Percentiles rank a stretch among this genome's conserved stretches.
These are phyloP conservation scores for Tipula unca DNA, from an alignment of 2,888 invertebrate genomes.

Conservation along the genomic window DNA sequence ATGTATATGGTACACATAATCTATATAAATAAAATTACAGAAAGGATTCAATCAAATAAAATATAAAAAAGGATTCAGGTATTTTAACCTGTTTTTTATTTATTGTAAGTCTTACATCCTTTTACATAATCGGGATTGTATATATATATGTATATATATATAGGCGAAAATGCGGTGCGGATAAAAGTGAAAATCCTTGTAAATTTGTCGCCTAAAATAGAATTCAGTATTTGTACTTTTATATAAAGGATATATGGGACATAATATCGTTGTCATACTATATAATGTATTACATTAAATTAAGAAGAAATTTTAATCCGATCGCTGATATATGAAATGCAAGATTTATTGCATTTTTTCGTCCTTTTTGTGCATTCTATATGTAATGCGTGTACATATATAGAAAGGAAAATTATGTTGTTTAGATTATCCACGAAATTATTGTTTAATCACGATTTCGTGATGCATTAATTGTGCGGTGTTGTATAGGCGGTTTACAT, in stretches of 20 bases:
- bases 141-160: not conserved
- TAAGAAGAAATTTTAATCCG: not conserved
- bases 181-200: not conserved
- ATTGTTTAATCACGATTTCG: not conserved
- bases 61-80: not conserved
- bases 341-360: constrained; percentile 14
- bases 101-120: not conserved
- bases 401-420: not conserved
- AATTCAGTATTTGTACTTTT: not conserved
- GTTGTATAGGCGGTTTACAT: not conserved
- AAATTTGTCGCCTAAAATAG: not conserved
- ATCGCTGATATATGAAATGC: not conserved
- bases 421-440: not conserved
- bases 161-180: not conserved
- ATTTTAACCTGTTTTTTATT: constrained; percentile 8
- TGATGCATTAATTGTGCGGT: not conserved
- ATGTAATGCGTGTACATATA: not conserved
- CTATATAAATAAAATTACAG: not conserved
- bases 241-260: not conserved
- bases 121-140: not conserved
- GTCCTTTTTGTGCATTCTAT: constrained; percentile 1
- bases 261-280: not conserved
- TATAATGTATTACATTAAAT: not conserved
- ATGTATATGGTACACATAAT: no score
- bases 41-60: not conserved